A percentile compares a stretch with the other conserved stretches of the same genome.
Conservation (phyloP, 2,888 invertebrate genomes). For the Rhagonycha fulva region DNA sequence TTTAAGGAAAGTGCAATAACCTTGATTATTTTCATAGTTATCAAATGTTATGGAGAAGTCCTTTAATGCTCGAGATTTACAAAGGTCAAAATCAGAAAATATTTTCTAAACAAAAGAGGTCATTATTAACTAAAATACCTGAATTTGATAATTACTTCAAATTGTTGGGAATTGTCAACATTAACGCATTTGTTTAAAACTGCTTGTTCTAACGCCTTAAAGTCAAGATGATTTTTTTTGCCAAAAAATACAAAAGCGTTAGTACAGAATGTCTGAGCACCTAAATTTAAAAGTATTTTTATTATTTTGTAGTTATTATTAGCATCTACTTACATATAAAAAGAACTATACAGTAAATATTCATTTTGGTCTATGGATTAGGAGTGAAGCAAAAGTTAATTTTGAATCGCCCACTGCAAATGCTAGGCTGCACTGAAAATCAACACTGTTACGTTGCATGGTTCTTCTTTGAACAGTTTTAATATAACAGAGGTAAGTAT, state of each 20-base stretch:
- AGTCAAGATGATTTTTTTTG: not conserved
- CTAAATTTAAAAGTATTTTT: not conserved
- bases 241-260: not conserved
- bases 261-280: not conserved
- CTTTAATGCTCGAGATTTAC: not conserved
- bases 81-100: not conserved
- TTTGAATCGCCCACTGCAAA: too few relatives aligned
- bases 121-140: not conserved
- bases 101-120: not conserved
- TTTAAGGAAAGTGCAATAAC: not conserved
- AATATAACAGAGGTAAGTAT: too few relatives aligned
- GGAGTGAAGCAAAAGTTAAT: too few relatives aligned
- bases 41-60: not conserved
- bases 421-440: too few relatives aligned
- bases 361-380: not conserved
- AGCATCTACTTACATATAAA: not conserved
- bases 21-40: not conserved
- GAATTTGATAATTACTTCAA: not conserved
- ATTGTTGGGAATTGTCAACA: not conserved
- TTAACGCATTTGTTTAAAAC: not conserved
- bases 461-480: too few relatives aligned
- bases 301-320: not conserved
- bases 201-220: not conserved
- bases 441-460: too few relatives aligned
- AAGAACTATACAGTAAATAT: not conserved